Conservation (phyloP, 2,888 invertebrate species). For the Agrypnus murinus region DNA sequence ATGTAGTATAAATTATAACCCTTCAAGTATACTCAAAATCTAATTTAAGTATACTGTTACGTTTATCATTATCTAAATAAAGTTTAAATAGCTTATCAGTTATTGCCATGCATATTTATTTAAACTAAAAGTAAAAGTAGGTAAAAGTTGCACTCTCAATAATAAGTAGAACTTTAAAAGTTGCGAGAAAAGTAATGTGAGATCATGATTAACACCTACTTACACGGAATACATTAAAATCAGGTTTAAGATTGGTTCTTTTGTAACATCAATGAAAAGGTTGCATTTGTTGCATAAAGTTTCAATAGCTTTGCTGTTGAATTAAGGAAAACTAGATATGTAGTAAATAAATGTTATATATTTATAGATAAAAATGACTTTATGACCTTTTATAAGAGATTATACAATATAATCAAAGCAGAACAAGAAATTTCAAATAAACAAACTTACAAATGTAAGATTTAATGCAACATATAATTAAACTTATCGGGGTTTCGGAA, state of each 20-base stretch:
- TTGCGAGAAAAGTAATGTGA: neutral
- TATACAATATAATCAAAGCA: neutral
- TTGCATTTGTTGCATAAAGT: no score
- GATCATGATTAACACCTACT: no score
- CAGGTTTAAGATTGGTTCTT: slow-evolving; percentile 4
- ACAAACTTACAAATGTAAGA: no score
- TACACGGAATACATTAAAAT: slow-evolving; percentile 5
- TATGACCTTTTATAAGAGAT: neutral
- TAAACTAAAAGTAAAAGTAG: slow-evolving; percentile 16
- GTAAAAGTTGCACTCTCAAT: slow-evolving; percentile 20
- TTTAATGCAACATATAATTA: no score
- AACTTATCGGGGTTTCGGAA: no score
- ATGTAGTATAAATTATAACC: no score
- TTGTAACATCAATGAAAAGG: neutral
- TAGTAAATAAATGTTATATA: no score
- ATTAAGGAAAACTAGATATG: no score
- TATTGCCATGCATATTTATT: neutral
- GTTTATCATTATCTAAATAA: no score
- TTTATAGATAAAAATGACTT: slow-evolving; percentile 6
- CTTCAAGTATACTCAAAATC: no score
- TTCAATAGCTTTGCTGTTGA: no score
- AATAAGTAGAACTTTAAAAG: neutral
- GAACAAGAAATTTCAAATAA: neutral
- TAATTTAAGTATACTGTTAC: no score
- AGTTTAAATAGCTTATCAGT: neutral